phyloP scores from a whole-genome alignment of 2,797 vertebrate species.

The Scleropages formosus region DNA sequence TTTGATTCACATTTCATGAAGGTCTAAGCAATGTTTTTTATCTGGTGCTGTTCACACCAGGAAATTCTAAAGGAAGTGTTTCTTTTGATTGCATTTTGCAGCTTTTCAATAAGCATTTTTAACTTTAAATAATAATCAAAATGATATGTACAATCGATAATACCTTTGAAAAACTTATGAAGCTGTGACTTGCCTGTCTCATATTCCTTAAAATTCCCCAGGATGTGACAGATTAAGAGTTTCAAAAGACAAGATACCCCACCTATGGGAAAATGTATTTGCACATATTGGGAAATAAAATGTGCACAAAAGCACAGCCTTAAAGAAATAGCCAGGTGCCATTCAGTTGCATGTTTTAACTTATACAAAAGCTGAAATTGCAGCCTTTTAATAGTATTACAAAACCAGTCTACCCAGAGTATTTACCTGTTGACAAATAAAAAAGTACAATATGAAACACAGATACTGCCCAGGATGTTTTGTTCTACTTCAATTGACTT shows the following conservation, averaged over 20 bases:
- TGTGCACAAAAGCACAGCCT: background rate
- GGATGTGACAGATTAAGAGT: constrained; percentile 54
- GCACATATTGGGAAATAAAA: constrained; percentile 1
- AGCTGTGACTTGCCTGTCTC: constrained; percentile 53
- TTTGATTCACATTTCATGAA: background rate
- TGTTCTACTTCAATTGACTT: too few relatives aligned
- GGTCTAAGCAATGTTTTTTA: background rate
- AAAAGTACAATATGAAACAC: too few relatives aligned
- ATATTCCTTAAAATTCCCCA: constrained; percentile 52
- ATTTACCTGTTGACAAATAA: too few relatives aligned
- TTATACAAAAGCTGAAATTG: too few relatives aligned
- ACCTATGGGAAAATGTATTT: constrained; percentile 49
- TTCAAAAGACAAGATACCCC: constrained; percentile 64
- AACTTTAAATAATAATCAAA: background rate
- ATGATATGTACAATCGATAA: background rate
- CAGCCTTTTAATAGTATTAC: too few relatives aligned
- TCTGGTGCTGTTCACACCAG: background rate
- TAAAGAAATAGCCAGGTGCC: too few relatives aligned
- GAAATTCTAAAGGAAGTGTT: background rate
- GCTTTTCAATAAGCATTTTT: background rate
- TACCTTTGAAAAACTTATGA: constrained; percentile 53
- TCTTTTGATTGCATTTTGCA: too few relatives aligned
- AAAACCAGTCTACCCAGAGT: too few relatives aligned
- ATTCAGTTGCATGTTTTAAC: background rate
- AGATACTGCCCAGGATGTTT: too few relatives aligned